phyloP scores from a whole-genome alignment of 2,888 invertebrate species.

The Listrodromus nycthemerus region DNA sequence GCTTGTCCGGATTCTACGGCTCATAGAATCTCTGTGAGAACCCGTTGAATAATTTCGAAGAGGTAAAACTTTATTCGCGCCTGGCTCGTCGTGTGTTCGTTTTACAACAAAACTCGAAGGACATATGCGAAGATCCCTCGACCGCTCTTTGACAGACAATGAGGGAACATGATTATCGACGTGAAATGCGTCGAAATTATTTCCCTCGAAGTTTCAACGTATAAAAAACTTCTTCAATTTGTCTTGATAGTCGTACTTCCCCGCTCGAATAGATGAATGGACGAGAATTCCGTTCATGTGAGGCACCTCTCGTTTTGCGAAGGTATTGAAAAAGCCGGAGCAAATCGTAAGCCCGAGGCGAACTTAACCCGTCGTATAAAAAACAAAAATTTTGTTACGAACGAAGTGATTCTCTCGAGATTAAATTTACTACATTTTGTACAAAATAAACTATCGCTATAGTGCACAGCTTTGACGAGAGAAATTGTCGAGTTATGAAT shows the following conservation, averaged over 20 bases:
- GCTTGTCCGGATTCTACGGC: constrained; percentile 44
- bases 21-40: constrained; percentile 49
- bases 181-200: background rate
- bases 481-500: constrained; percentile 39
- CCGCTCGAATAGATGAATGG: background rate
- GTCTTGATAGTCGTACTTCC: background rate
- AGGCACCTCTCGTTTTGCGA: background rate
- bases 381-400: background rate
- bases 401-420: background rate
- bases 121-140: background rate
- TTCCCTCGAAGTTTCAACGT: background rate
- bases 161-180: background rate
- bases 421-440: background rate
- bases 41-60: constrained; percentile 55
- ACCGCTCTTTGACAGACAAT: background rate
- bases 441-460: background rate
- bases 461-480: constrained; percentile 13
- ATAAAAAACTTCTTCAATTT: background rate
- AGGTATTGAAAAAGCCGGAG: background rate
- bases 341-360: too few relatives aligned
- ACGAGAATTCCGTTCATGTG: background rate
- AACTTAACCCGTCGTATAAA: too few relatives aligned
- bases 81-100: constrained; percentile 35
- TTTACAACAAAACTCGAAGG: constrained; percentile 34
- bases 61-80: constrained; percentile 50